Conservation (phyloP, 1,140 invertebrate genomes). For the Brachionus koreanus region DNA sequence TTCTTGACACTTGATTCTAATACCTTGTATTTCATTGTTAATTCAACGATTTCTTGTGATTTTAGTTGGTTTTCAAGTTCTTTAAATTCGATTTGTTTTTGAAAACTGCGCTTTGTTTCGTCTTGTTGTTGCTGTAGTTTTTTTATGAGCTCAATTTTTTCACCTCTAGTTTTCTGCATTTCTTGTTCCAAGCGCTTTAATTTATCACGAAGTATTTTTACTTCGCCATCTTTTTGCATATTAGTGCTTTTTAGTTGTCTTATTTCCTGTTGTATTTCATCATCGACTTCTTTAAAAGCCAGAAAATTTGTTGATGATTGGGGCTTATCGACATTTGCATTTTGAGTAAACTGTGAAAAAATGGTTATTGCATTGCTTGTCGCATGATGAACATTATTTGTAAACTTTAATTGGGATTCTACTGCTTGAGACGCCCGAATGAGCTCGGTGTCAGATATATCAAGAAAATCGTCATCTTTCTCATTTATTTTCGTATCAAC, state of each 20-base stretch:
- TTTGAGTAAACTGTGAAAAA: slow-evolving; percentile 29
- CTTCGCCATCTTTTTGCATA: slow-evolving; percentile 44
- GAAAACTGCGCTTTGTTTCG: background rate
- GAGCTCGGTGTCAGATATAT: slow-evolving; percentile 37
- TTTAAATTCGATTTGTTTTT: slow-evolving; percentile 44
- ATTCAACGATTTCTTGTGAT: slow-evolving; percentile 22
- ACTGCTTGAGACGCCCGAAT: slow-evolving; percentile 41
- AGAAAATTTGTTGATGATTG: background rate
- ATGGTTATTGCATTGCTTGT: slow-evolving; percentile 39
- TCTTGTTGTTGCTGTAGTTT: slow-evolving; percentile 28
- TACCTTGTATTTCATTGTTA: slow-evolving; percentile 36
- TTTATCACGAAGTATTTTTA: slow-evolving; percentile 43
- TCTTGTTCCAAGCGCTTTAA: slow-evolving; percentile 36
- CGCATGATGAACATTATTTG: slow-evolving; percentile 38
- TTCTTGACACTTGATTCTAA: slow-evolving; percentile 23
- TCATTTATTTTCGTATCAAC: background rate
- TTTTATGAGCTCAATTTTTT: slow-evolving; percentile 30
- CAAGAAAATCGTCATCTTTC: slow-evolving; percentile 38
- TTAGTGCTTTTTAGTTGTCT: slow-evolving; percentile 4
- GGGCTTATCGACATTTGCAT: background rate
- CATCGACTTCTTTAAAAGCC: background rate
- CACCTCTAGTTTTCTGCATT: background rate
- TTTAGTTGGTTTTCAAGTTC: slow-evolving; percentile 35
- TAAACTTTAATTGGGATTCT: slow-evolving; percentile 36
- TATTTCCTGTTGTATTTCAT: background rate